A percentile compares a stretch with the other conserved stretches of the same genome.
phyloP scores from a whole-genome alignment of 1,140 invertebrate species.

The Drosophila repleta region DNA sequence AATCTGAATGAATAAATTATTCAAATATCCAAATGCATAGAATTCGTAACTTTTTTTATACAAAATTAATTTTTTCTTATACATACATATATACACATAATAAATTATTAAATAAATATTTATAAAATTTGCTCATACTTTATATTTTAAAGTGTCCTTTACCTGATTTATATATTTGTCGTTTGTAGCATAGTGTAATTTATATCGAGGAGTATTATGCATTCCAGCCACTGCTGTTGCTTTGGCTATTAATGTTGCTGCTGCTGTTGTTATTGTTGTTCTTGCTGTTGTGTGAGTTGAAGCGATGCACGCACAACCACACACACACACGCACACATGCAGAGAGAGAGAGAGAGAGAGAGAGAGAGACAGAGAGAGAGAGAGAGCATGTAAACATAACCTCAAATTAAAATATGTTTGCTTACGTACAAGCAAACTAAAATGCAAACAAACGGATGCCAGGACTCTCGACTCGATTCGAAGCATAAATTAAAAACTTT shows the following conservation, averaged over 20 bases:
- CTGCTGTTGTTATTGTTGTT: constrained; percentile 44
- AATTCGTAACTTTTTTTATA: too few relatives aligned
- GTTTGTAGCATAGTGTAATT: constrained; percentile 39
- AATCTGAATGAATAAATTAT: too few relatives aligned
- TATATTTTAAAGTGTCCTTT: not conserved
- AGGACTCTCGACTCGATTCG: constrained; percentile 22
- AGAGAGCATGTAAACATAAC: constrained; percentile 67
- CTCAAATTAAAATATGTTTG: constrained; percentile 80
- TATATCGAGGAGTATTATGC: constrained; percentile 33
- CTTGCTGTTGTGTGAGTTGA: constrained; percentile 63
- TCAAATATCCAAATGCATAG: too few relatives aligned
- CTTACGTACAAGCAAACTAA: constrained; percentile 63
- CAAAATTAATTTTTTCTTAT: too few relatives aligned
- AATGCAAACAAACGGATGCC: constrained; percentile 38
- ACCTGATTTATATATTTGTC: not conserved
- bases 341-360: not conserved
- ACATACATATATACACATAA: too few relatives aligned
- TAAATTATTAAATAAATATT: too few relatives aligned
- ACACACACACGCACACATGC: not conserved
- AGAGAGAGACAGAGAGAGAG: not conserved
- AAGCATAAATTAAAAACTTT: constrained; percentile 80
- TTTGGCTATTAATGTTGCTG: constrained; percentile 7
- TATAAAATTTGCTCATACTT: too few relatives aligned
- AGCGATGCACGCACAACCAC: constrained; percentile 49
- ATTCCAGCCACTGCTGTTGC: constrained; percentile 23